Evolutionary conservation across 2,797 vertebrate species (phyloP).

Genomic region (Diplodus puntazzo): DNA sequence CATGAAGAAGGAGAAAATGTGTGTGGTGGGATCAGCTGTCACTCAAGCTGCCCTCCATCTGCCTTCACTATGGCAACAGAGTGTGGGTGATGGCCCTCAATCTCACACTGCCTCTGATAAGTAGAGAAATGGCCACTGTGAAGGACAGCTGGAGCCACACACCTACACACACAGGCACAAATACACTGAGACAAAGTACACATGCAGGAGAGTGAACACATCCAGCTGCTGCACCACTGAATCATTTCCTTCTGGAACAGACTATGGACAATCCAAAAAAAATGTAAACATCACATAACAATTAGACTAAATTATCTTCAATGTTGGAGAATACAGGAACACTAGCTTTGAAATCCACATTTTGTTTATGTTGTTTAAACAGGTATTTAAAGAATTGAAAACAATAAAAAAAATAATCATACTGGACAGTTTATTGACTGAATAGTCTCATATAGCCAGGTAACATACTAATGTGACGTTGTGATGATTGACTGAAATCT

Average conservation of each 20-base stretch:
- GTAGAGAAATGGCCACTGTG: slow-evolving; percentile 55
- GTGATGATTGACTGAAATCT: background rate
- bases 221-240: slow-evolving; percentile 31
- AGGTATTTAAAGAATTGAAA: background rate
- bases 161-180: background rate
- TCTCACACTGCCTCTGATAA: slow-evolving; percentile 68
- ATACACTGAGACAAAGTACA: slow-evolving; percentile 5
- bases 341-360: background rate
- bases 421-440: too few relatives aligned
- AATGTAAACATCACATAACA: background rate
- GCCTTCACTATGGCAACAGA: slow-evolving; percentile 76
- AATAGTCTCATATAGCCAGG: too few relatives aligned
- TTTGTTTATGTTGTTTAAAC: background rate
- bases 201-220: slow-evolving; percentile 3
- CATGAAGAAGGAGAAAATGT: slow-evolving; percentile 37
- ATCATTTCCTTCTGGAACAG: background rate
- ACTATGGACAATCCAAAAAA: background rate
- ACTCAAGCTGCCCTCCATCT: slow-evolving; percentile 70
- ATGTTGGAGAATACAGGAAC: background rate
- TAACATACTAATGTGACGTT: too few relatives aligned
- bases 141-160: slow-evolving; percentile 49
- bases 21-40: slow-evolving; percentile 69
- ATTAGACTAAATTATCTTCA: background rate
- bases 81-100: slow-evolving; percentile 71
- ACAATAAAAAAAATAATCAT: too few relatives aligned